Evolutionary conservation across 1,140 invertebrate genomes (phyloP).

Genomic region (Adelges cooleyi): DNA sequence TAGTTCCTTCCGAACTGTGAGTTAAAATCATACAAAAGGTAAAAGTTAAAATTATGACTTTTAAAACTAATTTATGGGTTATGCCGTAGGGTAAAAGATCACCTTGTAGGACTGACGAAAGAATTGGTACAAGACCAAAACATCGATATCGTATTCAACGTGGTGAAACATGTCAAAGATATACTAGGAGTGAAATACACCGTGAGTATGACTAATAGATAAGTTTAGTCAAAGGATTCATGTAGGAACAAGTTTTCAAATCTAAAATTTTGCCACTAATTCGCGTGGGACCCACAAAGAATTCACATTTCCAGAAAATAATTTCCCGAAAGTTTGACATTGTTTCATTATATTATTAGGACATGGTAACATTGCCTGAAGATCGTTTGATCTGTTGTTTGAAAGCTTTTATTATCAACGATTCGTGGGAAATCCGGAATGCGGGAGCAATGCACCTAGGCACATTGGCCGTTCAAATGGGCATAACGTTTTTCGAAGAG

Average conservation of each 20-base stretch:
- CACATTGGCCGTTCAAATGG: constrained; percentile 4
- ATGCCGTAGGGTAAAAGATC: constrained; percentile 8
- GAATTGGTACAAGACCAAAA: constrained; percentile 9
- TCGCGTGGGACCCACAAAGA: no score
- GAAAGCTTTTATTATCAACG: constrained; percentile 6
- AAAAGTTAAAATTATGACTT: no score
- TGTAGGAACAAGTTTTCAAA: no score
- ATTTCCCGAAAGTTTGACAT: no score
- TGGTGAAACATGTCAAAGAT: constrained; percentile 16
- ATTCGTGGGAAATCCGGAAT: constrained; percentile 10
- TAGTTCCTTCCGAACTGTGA: neutral
- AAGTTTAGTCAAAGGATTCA: no score
- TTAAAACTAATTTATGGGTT: no score
- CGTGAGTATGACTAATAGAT: no score
- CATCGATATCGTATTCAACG: constrained; percentile 13
- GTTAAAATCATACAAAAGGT: neutral
- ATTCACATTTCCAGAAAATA: no score
- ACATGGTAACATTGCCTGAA: neutral
- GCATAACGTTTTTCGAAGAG: constrained; percentile 4
- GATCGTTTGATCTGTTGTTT: constrained; percentile 15
- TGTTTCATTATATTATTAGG: no score
- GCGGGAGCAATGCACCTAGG: constrained; percentile 5
- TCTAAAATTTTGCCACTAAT: no score
- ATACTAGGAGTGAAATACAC: constrained; percentile 8
- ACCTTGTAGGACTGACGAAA: neutral